Evolutionary conservation across 2,888 invertebrate species (phyloP), one percentile per base, ranked within the genome.

Genomic region (Tolmerus cingulatus): DNA sequence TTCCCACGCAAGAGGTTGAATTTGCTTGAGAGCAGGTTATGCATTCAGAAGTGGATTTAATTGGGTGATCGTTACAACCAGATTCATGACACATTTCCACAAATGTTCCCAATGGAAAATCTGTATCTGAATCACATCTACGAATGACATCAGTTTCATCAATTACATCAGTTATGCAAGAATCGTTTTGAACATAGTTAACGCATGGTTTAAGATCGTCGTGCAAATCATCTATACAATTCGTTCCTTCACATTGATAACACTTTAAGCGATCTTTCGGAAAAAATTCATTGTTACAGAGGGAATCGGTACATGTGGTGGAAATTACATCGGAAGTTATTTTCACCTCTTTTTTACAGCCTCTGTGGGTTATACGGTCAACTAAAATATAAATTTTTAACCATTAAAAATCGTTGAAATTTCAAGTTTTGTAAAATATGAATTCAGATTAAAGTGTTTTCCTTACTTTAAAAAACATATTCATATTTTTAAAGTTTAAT

Each of bases 151-250:
- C 87, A 3, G 51, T 85, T 74, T 79, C 78, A 37, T 88, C 88
- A n/a, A 88, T 87, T 0, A 88, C 88, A 74, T 88, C 88, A n/a
- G 85, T 87, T 46, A 78, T 77, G 40, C 88, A 88, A 16, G 12
- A 74, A 55, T 88, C 88, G 8, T 57, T 40, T 74, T 74, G 12
- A 1, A 40, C 74, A 43, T 87, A 87, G 19, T 46, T 16, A 30
- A 23, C 19, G 43, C 88, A 88, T 37, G 88, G 87, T 5, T 34
- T 74, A 5, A 66, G 57, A 0, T 19, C 66, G 2, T 8, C 16
- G 4, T 37, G 27, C 81, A 23, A 3, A 85, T 74, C 12, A n/a
- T 30, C 8, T 23, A 85, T 5, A 30, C 88, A 88, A 30, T 81
- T 8, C 12, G 5, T 76, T 34, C 82, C 87, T 7, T 74, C 27